Base-by-base conservation (phyloP, 2,888 invertebrate species). In the Sarcophaga subvicina region DNA sequence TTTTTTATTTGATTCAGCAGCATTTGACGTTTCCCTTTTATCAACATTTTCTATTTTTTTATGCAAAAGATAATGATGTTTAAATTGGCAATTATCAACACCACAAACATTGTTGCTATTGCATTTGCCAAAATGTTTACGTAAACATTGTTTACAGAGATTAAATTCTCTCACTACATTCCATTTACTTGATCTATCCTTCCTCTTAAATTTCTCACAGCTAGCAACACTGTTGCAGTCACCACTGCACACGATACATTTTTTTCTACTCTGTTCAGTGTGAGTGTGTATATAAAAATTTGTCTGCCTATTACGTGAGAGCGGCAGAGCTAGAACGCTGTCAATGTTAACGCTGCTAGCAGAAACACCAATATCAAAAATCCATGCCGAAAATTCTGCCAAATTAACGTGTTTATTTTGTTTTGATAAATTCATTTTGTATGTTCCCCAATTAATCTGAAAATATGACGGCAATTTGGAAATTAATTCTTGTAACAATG, bases 161-260 rank as follows among this genome's bases (percentile, higher is more conserved):
- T 59, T 64, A 72, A 17, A 59, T 22, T 64, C 14, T 71, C 79
- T 62, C 25, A 80, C n/a, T n/a, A 80, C 54, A 71, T 80, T 81
- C 62, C 67, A 81, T 69, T 27, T 73, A 22, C 62, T 62, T 14
- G 22, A 59, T 62, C 75, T 60, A 67, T 75, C 67, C 17, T 49
- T 66, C 45, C n/a, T 37, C 22, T 20, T 37, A 59, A 80, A 80
- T 59, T 80, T 14, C 20, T 70, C 20, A 45, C 80, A 80, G 17
- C 27, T 59, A 22, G 66, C 37, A 64, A 80, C 63, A 45, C 27
- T 62, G 11, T 11, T 27, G 20, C 79, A 79, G 63, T 79, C 6
- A 10, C 22, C 45, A 12, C n/a, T 63, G 49, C 79, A 71, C 14
- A 79, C 60, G 17, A 72, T 60, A 37, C 70, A 66, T 8, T 60